Percentiles rank a stretch among this genome's conserved stretches.
Evolutionary conservation across 2,113 vertebrate genomes (phyloP).

Genomic region (Pogonocichla stellata): DNA sequence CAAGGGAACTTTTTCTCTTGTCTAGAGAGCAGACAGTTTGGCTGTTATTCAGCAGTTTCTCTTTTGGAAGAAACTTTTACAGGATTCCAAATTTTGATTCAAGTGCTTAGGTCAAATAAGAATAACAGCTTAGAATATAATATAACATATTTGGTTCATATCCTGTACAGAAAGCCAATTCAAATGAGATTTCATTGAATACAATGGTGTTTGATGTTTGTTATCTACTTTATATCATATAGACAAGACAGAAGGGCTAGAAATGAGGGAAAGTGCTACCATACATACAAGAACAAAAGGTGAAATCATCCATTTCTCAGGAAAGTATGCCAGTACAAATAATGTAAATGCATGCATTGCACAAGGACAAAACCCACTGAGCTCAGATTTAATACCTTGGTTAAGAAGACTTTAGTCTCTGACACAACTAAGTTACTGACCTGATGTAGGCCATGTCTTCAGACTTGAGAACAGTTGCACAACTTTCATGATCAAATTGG

Average conservation of each 20-base stretch:
- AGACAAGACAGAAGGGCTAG: background rate
- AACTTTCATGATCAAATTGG: background rate
- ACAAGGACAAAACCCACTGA: background rate
- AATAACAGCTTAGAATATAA: background rate
- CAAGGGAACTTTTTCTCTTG: background rate
- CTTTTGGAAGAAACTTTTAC: background rate
- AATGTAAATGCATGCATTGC: background rate
- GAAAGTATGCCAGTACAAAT: background rate
- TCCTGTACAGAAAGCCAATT: background rate
- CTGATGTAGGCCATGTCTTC: background rate
- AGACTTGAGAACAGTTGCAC: background rate
- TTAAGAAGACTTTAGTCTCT: background rate
- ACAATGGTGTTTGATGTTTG: background rate
- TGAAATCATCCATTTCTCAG: background rate
- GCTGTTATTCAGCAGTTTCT: background rate
- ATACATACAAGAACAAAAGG: background rate
- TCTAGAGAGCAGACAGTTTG: background rate
- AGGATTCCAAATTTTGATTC: background rate
- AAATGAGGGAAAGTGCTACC: background rate
- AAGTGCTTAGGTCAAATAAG: background rate
- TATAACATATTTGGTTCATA: background rate
- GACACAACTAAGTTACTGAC: background rate
- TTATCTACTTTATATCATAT: background rate
- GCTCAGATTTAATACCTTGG: background rate
- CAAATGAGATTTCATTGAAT: background rate